Evolutionary conservation across 2,113 vertebrate species (phyloP).

Genomic region (Elanoides forficatus): DNA sequence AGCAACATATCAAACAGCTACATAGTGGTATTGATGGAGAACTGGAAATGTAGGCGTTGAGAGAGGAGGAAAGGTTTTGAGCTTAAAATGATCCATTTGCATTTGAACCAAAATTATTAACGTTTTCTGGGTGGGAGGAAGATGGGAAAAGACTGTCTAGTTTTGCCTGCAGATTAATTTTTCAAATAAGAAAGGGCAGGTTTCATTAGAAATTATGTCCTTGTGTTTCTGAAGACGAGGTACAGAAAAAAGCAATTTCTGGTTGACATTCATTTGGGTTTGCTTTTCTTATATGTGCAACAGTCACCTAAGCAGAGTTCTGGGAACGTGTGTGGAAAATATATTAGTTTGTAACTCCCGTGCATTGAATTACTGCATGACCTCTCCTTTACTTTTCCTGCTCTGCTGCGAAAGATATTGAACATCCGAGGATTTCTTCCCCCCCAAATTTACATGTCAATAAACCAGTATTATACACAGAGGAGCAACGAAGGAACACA

Average conservation of each 20-base stretch:
- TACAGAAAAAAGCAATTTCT: background rate
- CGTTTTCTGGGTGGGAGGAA: background rate
- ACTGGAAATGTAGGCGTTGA: background rate
- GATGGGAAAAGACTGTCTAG: background rate
- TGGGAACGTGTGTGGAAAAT: background rate
- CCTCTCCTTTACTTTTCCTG: background rate
- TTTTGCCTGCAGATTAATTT: background rate
- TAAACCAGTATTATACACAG: too few species aligned
- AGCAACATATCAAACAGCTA: background rate
- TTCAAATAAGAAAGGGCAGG: background rate
- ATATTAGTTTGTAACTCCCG: background rate
- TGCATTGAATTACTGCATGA: background rate
- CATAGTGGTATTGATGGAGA: background rate
- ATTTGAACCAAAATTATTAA: background rate
- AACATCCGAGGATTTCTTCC: background rate
- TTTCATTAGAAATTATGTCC: background rate
- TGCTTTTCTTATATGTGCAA: background rate
- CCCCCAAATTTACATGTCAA: too few species aligned
- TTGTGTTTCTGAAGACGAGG: background rate
- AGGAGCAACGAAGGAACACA: too few species aligned
- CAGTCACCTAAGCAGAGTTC: background rate
- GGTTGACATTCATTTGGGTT: background rate
- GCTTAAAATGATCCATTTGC: background rate
- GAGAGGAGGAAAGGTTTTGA: background rate
- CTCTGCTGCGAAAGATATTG: slow-evolving; percentile 2